These are phyloP conservation scores for Ophonus ardosiacus DNA, from an alignment of 2,888 invertebrate genomes.

Conservation along the genomic window DNA sequence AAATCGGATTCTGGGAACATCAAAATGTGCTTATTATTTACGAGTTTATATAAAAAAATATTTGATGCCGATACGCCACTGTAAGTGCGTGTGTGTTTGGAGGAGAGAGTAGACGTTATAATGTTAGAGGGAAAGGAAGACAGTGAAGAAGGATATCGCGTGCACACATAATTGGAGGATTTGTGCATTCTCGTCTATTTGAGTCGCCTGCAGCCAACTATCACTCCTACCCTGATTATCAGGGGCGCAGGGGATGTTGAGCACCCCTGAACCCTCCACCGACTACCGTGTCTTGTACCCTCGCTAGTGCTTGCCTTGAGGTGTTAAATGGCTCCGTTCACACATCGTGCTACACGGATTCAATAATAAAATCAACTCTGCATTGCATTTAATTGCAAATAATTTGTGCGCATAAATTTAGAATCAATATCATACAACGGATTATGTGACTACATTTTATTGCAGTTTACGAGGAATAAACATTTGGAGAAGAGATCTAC, in stretches of 20 bases:
- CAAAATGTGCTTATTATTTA: too few species aligned
- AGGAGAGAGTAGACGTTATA: not conserved
- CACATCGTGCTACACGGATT: not conserved
- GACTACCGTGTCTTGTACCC: not conserved
- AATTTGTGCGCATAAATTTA: too few species aligned
- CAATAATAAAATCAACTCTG: not conserved
- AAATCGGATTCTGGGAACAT: too few species aligned
- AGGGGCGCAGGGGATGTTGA: conserved; percentile 17
- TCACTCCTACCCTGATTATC: conserved; percentile 37
- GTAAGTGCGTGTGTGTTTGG: not conserved
- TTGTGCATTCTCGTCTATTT: conserved; percentile 25
- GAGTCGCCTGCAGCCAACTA: conserved; percentile 15
- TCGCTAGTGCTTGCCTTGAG: not conserved
- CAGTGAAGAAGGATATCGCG: conserved; percentile 34
- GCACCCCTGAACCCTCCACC: not conserved
- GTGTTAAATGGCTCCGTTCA: conserved; percentile 14
- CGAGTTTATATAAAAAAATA: too few species aligned
- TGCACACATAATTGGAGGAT: conserved; percentile 53
- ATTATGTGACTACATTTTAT: too few species aligned
- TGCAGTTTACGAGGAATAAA: too few species aligned
- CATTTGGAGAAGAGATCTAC: too few species aligned
- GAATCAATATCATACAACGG: too few species aligned
- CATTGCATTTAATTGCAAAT: not conserved
- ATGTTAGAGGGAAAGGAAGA: not conserved
- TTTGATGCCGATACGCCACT: not conserved